Base-by-base conservation (phyloP, 1,140 invertebrate genomes). In the Galendromus occidentalis region DNA sequence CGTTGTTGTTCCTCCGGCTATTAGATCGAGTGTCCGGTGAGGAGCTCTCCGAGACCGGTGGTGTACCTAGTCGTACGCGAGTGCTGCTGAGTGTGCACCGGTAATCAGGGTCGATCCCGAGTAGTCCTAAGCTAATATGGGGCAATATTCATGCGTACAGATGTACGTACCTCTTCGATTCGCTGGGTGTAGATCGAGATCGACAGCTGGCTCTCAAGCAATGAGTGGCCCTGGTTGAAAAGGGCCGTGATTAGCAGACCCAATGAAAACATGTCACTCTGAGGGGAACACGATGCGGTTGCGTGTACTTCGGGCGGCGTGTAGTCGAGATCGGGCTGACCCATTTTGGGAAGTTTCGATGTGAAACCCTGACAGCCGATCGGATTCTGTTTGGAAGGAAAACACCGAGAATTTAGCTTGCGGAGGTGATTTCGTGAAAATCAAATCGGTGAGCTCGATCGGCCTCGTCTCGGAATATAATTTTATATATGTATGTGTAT, bases 201-300 rank as follows among this genome's bases (percentile, higher is more conserved):
- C 70, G 51, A 59, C 17, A 87, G 74, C 87, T 88, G 0, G 89
- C 86, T 73, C 51, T 59, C 51, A 0, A 95, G 77, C 7, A 77
- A 70, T 0, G 88, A 82, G 67, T 83, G 81, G 17, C 92, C 91
- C 64, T 84, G 79, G 77, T 94, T 95, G 79, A 90, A 95, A 67
- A 95, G 83, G 7, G 89, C 81, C 74, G 87, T 89, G 71, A 96
- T 86, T 5, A 91, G 83, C 82, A 96, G 85, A 18, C 93, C 93
- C 66, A 96, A 75, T 0, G 90, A 91, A 76, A 88, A 96, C 88
- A 96, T 94, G 75, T 97, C 93, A 70, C 88, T 91, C 14, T 86
- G 79, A 33, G 87, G 84, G 71, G 84, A 88, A 75, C 86, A 91
- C 20, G 82, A 80, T 64, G 87, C 88, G 64, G 82, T 82, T 12